Conservation (phyloP, 2,888 invertebrate genomes). For the Limnephilus rhombicus region DNA sequence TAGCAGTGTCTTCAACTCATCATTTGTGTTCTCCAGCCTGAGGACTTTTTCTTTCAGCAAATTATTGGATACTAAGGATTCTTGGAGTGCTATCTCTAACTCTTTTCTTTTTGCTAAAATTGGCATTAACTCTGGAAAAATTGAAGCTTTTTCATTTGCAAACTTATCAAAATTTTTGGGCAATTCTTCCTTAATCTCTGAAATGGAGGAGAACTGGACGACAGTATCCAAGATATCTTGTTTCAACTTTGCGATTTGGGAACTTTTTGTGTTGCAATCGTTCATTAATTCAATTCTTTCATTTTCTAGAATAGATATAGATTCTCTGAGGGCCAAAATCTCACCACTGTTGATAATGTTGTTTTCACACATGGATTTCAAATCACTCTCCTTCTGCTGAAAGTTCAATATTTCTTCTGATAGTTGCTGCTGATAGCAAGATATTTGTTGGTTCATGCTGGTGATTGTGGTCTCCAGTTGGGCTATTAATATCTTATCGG, state of each 20-base stretch:
- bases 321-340: slow-evolving; percentile 10
- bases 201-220: not conserved
- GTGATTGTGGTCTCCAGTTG: not conserved
- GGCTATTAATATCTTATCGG: slow-evolving; percentile 4
- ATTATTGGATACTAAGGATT: slow-evolving; percentile 66
- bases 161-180: slow-evolving; percentile 12
- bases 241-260: slow-evolving; percentile 22
- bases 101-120: slow-evolving; percentile 43
- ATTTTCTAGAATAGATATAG: slow-evolving; percentile 64
- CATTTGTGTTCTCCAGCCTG: slow-evolving; percentile 70
- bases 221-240: not conserved
- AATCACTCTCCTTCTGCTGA: slow-evolving; percentile 17
- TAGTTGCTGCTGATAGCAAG: slow-evolving; percentile 10
- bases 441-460: not conserved
- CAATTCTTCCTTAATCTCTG: slow-evolving; percentile 10
- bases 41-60: slow-evolving; percentile 69
- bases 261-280: not conserved
- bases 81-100: slow-evolving; percentile 25
- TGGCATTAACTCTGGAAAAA: slow-evolving; percentile 37
- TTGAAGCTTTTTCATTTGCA: not conserved
- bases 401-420: not conserved
- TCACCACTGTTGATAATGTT: slow-evolving; percentile 3
- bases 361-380: slow-evolving; percentile 6
- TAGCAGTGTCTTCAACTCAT: slow-evolving; percentile 68
- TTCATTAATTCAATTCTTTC: not conserved